These are phyloP conservation scores for Balearica regulorum DNA, from an alignment of 2,797 vertebrate species.

Conservation along the genomic window DNA sequence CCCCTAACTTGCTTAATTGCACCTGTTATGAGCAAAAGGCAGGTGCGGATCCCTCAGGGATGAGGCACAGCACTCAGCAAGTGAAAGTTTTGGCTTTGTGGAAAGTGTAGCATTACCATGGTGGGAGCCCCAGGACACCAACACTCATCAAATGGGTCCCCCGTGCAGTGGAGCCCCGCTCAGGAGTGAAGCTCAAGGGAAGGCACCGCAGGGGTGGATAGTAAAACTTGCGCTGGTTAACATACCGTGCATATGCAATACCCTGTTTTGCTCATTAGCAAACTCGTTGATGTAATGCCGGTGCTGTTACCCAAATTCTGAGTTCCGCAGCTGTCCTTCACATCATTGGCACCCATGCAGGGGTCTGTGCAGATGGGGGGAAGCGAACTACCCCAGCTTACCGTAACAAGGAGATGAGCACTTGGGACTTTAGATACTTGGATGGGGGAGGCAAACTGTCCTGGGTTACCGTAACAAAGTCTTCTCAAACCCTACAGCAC, in stretches of 20 bases:
- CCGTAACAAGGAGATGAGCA: fast-evolving
- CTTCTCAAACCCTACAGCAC: background rate
- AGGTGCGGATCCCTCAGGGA: background rate
- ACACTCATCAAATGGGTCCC: background rate
- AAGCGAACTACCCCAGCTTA: background rate
- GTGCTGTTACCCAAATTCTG: background rate
- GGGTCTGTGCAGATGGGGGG: too few species aligned
- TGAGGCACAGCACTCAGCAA: background rate
- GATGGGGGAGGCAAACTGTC: background rate
- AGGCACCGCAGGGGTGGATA: background rate
- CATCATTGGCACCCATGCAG: fast-evolving
- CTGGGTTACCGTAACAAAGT: fast-evolving
- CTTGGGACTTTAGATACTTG: fast-evolving
- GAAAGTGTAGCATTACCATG: fast-evolving
- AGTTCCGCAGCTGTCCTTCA: background rate
- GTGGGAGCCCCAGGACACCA: background rate
- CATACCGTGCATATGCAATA: background rate
- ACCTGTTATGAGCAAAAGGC: fast-evolving
- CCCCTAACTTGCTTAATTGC: background rate
- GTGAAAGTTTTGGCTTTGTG: background rate
- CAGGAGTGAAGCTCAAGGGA: background rate
- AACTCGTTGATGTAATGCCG: background rate
- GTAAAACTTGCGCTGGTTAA: background rate
- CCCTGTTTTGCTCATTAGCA: background rate
- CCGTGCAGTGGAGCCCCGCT: background rate